phyloP scores from a whole-genome alignment of 2,797 vertebrate genomes.

The Esox lucius region DNA sequence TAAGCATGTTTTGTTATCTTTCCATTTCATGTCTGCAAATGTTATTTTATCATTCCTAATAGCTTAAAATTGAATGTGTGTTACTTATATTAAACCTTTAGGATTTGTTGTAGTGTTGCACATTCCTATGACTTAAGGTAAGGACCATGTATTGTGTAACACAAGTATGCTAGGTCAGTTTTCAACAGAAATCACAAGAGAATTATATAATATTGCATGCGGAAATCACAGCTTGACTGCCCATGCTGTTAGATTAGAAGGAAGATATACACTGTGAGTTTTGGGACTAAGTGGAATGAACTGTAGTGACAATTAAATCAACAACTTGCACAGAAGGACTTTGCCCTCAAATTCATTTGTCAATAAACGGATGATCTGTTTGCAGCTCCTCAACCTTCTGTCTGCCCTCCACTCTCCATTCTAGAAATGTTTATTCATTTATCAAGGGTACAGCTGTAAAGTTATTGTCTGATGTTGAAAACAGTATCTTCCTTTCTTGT shows the following conservation, averaged over 20 bases:
- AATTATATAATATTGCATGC: background rate
- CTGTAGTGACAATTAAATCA: constrained; percentile 81
- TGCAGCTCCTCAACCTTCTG: constrained; percentile 70
- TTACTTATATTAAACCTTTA: constrained; percentile 27
- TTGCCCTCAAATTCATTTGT: constrained; percentile 81
- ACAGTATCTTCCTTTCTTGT: background rate
- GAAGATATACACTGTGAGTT: constrained; percentile 74
- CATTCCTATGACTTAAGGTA: background rate
- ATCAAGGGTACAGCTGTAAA: background rate
- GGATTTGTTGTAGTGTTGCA: constrained; percentile 6
- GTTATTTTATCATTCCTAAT: constrained; percentile 58
- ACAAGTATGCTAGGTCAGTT: background rate
- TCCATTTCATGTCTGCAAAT: constrained; percentile 56
- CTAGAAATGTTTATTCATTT: background rate
- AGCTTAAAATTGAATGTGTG: constrained; percentile 36
- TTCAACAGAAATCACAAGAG: background rate
- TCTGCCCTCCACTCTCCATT: constrained; percentile 53
- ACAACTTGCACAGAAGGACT: constrained; percentile 80
- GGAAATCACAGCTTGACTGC: constrained; percentile 75
- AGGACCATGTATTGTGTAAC: background rate
- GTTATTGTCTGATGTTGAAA: background rate
- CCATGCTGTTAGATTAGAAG: constrained; percentile 72
- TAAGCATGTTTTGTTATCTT: constrained; percentile 67
- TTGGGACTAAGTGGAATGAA: constrained; percentile 78
- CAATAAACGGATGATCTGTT: constrained; percentile 78